Evolutionary conservation across 2,113 vertebrate genomes (phyloP), one percentile per base, ranked within the genome.

Genomic region (pig (Sus scrofa)): DNA sequence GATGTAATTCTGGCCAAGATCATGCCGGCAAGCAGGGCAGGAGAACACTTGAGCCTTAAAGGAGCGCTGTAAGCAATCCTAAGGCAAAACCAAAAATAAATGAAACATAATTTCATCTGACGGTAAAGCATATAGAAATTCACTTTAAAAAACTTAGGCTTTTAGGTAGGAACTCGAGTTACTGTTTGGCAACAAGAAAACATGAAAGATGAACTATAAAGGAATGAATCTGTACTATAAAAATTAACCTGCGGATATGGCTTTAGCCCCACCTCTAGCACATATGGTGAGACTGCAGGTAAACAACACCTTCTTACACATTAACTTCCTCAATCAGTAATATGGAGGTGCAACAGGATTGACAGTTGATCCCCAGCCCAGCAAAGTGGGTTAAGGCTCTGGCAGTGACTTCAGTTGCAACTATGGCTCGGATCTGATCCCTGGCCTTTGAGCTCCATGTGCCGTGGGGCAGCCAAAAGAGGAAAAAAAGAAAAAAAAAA

Each of bases 31-130:
- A 97, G 99, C 99, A 26, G 99, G 99, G 97, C 99, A 99, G 90
- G 99, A 99, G 98, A 99, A 99, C 86, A 99, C 99, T 95, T 99
- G 98, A 0, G 99, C 99, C 95, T 99, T 98, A 98, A 99, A 99
- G 58, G 99, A 99, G 91, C 99, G 99, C 98, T 99, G 99, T 97
- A 99, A 99, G 97, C 99, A 99, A 32, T 99, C 99, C 99, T 99
- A 97, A 52, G 54, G 83, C 71, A 93, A 6, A 94, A 77, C n/a
- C 50, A 91, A 84, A 77, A 60, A 18, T 26, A 39, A 79, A 34
- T 79, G n/a, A 9, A 58, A 79, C 63, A 79, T 27, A 32, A 60
- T 74, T 91, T 88, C 73, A 93, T 71, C 56, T 73, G 44, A 68
- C 71, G 10, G 20, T 79, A 63, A 60, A 85, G 44, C 4, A 73